Evolutionary conservation across 2,113 vertebrate genomes (phyloP), one percentile per base, ranked within the genome.

Genomic region (Dermatemys mawii): DNA sequence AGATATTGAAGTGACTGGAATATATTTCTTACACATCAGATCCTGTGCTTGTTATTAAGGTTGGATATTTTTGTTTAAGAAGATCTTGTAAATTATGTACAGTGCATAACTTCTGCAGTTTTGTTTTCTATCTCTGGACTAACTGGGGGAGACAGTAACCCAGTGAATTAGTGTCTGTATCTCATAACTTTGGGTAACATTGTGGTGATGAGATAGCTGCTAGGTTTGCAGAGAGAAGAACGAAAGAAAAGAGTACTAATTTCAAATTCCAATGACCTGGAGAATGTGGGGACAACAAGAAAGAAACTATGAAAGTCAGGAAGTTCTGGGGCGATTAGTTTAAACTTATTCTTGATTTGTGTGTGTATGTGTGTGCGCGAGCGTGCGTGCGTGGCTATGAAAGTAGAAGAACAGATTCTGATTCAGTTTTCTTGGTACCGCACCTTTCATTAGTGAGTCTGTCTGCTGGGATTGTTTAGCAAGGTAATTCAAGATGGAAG

Each of bases 21-120:
- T 93, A 86, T 93, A 96, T 97, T 95, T 97, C 88, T 94, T 82
- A 90, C 80, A 87, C 55, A 92, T 92, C 91, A 96, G 94, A 93
- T 93, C 90, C 81, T 93, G 87, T 84, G 44, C 90, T 92, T 97
- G 79, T 91, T 96, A 94, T 90, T 90, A 93, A 86, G 84, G 63
- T 46, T 8, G 24, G 50, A 27, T 32, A 85, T 89, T 92, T 91
- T 57, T 11, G 76, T 67, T 96, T 87, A 53, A 92, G 86, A 94
- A 60, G 84, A 86, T 90, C 95, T 92, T 96, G 92, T 93, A 78
- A 95, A 89, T 96, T 79, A 82, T 48, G 91, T 50, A 50, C 0
- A 0, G 82, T 86, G 73, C 78, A 63, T 78, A 96, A 96, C 84
- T 95, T 97, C 5, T 93, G 84, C 63, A 91, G 90, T 94, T 94